Evolutionary conservation across 2,113 vertebrate genomes (phyloP).

Genomic region (Pseudorasbora parva): DNA sequence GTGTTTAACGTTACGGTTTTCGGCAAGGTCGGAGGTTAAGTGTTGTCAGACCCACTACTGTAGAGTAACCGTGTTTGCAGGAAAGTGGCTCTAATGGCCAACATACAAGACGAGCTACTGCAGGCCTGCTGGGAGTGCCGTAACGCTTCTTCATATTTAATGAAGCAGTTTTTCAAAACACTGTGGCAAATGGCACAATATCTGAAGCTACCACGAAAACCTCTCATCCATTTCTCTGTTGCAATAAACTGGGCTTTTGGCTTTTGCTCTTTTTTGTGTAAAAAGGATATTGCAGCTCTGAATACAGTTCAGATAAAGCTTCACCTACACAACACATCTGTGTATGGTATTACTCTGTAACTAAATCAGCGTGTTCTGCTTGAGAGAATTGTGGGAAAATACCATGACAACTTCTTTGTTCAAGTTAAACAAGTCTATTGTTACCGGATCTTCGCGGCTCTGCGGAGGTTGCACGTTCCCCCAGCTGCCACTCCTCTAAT

Average conservation of each 20-base stretch:
- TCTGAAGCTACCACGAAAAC: background rate
- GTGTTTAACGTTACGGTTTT: slow-evolving; percentile 38
- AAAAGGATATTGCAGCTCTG: background rate
- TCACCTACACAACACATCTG: slow-evolving; percentile 21
- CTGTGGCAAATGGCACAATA: background rate
- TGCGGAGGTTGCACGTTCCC: slow-evolving; percentile 15
- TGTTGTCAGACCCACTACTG: slow-evolving; percentile 45
- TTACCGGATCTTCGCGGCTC: slow-evolving; percentile 8
- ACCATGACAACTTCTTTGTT: slow-evolving; percentile 40
- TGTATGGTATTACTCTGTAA: slow-evolving; percentile 24
- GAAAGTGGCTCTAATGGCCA: background rate
- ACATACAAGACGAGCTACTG: background rate
- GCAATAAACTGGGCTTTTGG: background rate
- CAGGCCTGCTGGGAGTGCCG: background rate
- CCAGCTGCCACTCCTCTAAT: background rate
- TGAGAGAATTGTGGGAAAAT: slow-evolving; percentile 22
- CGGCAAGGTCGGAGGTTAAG: slow-evolving; percentile 54
- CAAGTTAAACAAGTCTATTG: slow-evolving; percentile 15
- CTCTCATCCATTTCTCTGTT: background rate
- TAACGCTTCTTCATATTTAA: slow-evolving; percentile 16
- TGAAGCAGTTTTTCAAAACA: background rate
- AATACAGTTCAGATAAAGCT: background rate
- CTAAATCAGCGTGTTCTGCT: slow-evolving; percentile 30
- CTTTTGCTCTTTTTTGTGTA: background rate
- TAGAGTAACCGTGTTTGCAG: background rate